Evolutionary conservation across 2,113 vertebrate species (phyloP), one percentile per base, ranked within the genome.

Genomic region (Syngnathus scovelli): DNA sequence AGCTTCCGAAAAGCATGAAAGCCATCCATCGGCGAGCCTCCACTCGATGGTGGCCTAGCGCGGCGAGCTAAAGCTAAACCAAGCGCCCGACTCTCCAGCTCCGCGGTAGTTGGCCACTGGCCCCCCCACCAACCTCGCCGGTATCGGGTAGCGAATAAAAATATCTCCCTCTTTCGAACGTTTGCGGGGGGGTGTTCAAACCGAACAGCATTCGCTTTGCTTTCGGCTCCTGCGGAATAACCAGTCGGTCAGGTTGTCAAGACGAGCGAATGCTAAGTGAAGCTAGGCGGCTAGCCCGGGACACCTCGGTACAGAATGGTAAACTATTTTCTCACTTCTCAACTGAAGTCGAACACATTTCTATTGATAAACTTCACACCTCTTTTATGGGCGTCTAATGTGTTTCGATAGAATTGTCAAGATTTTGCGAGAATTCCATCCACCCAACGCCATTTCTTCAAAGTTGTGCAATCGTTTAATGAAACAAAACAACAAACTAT

Each of bases 1-100:
- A 77, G 86, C 78, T 84, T 74, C 78, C 72, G 62, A 72, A 58
- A 73, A 81, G 76, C 79, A 68, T 78, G 77, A 83, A 65, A 83
- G 79, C 79, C 88, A 88, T 89, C 88, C 83, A 74, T 89, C 87
- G 72, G 76, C 58, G 75, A 84, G 80, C 78, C 78, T 79, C 66
- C 56, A 77, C 72, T 78, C 69, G 85, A 71, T 78, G 84, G 51
- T 86, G 88, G 88, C 88, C 86, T 89, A 89, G 83, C 83, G 23
- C 76, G 39, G 71, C 74, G 76, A 82, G 88, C 87, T 77, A 76
- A 68, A 58, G 18, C 33, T 65, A 37, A 65, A 16, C 76, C 78
- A 68, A 69, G 72, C 80, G 75, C 55, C 67, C 44, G 43, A 38
- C 21, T 67, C 33, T 48, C 44, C 13, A 48, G 4, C 44, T 48